phyloP scores from a whole-genome alignment of 2,888 invertebrate species.

The Andricus curvator region DNA sequence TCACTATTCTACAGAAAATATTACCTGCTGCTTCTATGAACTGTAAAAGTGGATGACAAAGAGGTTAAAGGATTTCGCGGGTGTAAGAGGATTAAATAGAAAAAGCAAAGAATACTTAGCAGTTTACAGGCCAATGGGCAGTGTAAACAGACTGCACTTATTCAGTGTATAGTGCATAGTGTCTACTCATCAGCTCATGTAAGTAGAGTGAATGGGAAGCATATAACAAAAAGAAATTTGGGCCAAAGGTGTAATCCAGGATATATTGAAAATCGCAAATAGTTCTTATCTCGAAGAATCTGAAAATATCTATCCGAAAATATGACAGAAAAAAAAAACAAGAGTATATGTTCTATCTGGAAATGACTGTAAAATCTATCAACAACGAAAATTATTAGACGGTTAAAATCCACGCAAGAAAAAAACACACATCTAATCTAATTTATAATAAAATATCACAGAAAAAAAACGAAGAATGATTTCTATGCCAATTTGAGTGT shows the following conservation, averaged over 20 bases:
- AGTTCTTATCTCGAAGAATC: too few relatives aligned
- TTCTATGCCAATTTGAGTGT: too few relatives aligned
- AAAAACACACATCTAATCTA: too few relatives aligned
- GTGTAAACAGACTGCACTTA: slow-evolving; percentile 1
- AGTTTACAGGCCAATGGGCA: slow-evolving; percentile 30
- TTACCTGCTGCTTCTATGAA: slow-evolving; percentile 26
- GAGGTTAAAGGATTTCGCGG: slow-evolving; percentile 11
- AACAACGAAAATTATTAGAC: too few relatives aligned
- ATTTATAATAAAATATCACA: too few relatives aligned
- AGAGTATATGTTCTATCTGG: too few relatives aligned
- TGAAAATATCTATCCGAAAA: too few relatives aligned
- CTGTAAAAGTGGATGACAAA: slow-evolving; percentile 35
- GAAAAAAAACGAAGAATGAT: too few relatives aligned
- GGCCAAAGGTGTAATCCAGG: neutral
- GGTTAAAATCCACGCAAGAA: too few relatives aligned
- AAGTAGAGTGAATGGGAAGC: neutral
- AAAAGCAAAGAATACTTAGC: slow-evolving; percentile 20
- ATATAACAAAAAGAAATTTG: neutral
- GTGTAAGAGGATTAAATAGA: slow-evolving; percentile 33
- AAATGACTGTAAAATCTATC: too few relatives aligned
- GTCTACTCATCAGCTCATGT: neutral
- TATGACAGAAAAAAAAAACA: too few relatives aligned
- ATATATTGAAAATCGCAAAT: neutral
- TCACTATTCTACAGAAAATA: neutral
- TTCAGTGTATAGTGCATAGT: neutral